Conservation (phyloP, 2,113 vertebrate genomes). For the Nipponia nippon region DNA sequence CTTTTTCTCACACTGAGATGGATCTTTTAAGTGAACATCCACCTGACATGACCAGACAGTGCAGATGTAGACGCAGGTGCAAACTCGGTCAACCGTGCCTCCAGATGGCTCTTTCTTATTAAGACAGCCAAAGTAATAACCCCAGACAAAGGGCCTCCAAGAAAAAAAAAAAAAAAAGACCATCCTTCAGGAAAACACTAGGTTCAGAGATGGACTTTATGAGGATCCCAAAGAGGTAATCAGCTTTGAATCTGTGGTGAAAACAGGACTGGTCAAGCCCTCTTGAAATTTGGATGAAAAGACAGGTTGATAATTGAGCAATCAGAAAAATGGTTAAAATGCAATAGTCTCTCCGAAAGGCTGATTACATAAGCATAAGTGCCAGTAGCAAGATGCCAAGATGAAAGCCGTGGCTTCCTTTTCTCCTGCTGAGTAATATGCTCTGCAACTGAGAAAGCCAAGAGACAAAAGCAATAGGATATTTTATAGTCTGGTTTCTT, state of each 20-base stretch:
- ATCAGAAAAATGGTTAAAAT: background rate
- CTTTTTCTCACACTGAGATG: constrained; percentile 54
- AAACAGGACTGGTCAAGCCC: background rate
- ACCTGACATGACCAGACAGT: constrained; percentile 59
- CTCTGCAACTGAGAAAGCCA: background rate
- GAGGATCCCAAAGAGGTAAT: background rate
- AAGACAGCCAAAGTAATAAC: constrained; percentile 62
- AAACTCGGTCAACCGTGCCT: constrained; percentile 54
- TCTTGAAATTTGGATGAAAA: constrained; percentile 14
- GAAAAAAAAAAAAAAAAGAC: background rate
- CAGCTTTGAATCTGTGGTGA: background rate
- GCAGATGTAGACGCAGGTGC: constrained; percentile 61
- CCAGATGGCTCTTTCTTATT: constrained; percentile 66
- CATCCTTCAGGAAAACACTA: background rate
- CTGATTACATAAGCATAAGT: constrained; percentile 11
- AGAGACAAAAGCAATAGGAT: background rate
- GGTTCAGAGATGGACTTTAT: constrained; percentile 12
- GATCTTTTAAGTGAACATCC: constrained; percentile 55
- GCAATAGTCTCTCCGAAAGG: background rate
- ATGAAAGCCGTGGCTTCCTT: constrained; percentile 36
- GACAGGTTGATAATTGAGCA: constrained; percentile 32
- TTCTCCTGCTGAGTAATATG: background rate
- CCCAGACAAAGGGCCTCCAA: constrained; percentile 29
- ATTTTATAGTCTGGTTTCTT: constrained; percentile 6
- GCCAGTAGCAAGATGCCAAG: constrained; percentile 30